Base-by-base conservation (phyloP, 2,888 invertebrate genomes). In the Bombylius major region DNA sequence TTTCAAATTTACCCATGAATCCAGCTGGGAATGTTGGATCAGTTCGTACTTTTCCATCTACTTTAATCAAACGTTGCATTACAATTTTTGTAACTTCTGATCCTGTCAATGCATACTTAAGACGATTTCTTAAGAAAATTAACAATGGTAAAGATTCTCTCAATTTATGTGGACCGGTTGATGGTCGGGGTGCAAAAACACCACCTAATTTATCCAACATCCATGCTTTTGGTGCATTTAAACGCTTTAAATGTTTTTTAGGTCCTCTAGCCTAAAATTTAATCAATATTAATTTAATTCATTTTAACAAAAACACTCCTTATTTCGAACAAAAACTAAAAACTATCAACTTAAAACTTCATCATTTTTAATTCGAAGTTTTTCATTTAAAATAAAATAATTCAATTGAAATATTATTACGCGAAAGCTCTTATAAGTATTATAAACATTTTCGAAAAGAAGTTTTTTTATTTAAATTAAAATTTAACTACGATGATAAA, bases 131-230 rank as follows among this genome's bases (percentile, higher is more conserved):
- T 61, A 99, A 82, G 78, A 99, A 98, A 67, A 99, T 88, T 60
- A 96, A 89, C 63, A 99, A 79, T 39, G 99, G 99, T 64, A 99
- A 78, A 56, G 95, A 98, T 77, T 99, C 99, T 66, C 98, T 83
- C 65, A 97, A 78, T 76, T 95, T 97, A 82, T 99, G 99, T 59
- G 99, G 98, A 58, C 99, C 99, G 63, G 93, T 89, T 71, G 92
- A 91, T 60, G 99, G 98, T 69, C 96, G 87, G 62, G 98, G 98
- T 65, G 99, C 98, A 74, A 93, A 98, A 58, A 92, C 94, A 71
- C 98, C 98, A 63, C 95, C 94, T 68, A 98, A 79, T 79, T 99
- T 99, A 82, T 97, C 98, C 83, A 99, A 85, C 97, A 99, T 98
- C 99, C 99, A 99, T 89, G 98, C 93, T 79, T 96, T 97, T 12